phyloP scores from a whole-genome alignment of 2,888 invertebrate genomes.

The Carpatolechia fugitivella region DNA sequence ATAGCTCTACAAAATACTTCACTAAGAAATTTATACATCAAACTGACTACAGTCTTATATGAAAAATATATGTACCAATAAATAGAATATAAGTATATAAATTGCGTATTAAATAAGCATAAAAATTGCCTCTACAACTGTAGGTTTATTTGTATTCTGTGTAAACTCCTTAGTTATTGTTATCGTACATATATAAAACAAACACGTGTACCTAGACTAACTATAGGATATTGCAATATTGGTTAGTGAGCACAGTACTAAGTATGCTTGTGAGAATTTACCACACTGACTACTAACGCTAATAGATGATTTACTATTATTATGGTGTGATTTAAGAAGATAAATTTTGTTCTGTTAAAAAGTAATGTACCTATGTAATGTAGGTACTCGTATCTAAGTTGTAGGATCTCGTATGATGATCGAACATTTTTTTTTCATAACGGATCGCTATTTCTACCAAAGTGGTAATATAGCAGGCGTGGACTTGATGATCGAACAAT shows the following conservation, averaged over 20 bases:
- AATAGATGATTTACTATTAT: neutral
- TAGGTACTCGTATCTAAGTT: too few species aligned
- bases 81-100: too few species aligned
- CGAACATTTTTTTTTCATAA: too few species aligned
- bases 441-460: neutral
- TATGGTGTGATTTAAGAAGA: neutral
- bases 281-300: neutral
- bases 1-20: conserved; percentile 24
- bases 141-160: too few species aligned
- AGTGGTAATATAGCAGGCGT: neutral
- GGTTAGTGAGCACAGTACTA: neutral
- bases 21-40: conserved; percentile 6
- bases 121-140: too few species aligned
- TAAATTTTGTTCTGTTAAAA: neutral
- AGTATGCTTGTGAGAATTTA: neutral
- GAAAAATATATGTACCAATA: neutral
- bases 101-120: neutral
- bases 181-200: neutral
- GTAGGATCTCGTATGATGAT: too few species aligned
- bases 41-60: neutral
- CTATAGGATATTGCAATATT: too few species aligned
- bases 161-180: neutral
- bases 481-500: neutral
- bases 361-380: neutral
- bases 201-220: neutral